These are phyloP conservation scores for Sterna hirundo DNA, from an alignment of 2,113 vertebrate species.

Conservation along the genomic window DNA sequence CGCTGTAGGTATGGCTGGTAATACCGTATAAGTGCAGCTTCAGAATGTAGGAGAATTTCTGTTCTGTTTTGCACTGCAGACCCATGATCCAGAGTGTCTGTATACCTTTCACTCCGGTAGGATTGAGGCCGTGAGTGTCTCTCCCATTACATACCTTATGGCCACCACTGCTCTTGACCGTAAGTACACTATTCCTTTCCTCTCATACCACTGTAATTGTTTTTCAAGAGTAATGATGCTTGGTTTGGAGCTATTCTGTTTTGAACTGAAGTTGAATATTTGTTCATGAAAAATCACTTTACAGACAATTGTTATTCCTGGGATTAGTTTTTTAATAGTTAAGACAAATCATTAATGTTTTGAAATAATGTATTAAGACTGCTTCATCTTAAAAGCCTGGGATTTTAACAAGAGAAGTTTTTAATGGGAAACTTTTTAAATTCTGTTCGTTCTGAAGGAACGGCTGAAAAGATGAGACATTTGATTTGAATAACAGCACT, in stretches of 20 bases:
- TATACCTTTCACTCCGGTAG: constrained; percentile 86
- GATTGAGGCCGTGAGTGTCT: constrained; percentile 82
- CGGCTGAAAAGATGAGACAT: background rate
- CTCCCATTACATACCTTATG: constrained; percentile 87
- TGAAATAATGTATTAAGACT: background rate
- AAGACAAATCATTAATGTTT: background rate
- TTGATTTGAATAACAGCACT: background rate
- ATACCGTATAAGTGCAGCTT: background rate
- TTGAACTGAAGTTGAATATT: background rate
- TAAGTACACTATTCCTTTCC: constrained; percentile 62
- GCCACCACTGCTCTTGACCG: constrained; percentile 86
- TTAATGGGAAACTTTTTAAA: background rate
- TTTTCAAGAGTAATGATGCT: background rate
- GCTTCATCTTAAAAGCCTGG: background rate
- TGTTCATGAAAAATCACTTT: background rate
- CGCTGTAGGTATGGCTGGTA: background rate
- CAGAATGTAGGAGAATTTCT: background rate
- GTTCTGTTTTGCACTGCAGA: constrained; percentile 71
- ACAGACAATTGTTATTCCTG: background rate
- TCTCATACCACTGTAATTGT: background rate
- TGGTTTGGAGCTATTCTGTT: background rate
- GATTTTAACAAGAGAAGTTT: background rate
- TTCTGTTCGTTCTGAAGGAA: background rate
- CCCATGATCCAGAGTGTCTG: constrained; percentile 84
- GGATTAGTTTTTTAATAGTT: background rate